phyloP scores from a whole-genome alignment of 1,140 invertebrate genomes.

The Drusus annulatus region DNA sequence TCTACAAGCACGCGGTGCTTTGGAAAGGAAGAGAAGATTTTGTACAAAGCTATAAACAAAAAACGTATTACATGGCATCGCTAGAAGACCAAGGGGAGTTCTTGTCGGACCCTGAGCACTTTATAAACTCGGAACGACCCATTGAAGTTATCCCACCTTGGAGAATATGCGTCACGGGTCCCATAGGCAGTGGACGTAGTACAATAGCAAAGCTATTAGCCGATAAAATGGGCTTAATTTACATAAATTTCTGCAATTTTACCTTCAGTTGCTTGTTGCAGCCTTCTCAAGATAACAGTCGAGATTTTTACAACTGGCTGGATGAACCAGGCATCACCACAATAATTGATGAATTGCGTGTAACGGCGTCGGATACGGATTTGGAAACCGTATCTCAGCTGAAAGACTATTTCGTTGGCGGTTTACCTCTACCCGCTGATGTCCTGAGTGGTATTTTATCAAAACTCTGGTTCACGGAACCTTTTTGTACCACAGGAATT shows the following conservation, averaged over 20 bases:
- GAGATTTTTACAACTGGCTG: constrained; percentile 30
- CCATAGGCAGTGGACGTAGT: constrained; percentile 70
- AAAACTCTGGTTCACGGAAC: constrained; percentile 69
- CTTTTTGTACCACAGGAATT: constrained; percentile 67
- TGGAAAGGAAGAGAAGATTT: constrained; percentile 74
- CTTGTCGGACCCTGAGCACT: constrained; percentile 64
- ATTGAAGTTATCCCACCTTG: constrained; percentile 66
- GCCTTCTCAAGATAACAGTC: background rate
- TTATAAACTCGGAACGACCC: constrained; percentile 65
- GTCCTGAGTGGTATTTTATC: constrained; percentile 66
- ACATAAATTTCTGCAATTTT: constrained; percentile 67
- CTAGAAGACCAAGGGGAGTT: constrained; percentile 68
- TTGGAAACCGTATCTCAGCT: constrained; percentile 1
- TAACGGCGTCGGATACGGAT: constrained; percentile 4
- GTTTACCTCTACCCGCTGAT: constrained; percentile 62
- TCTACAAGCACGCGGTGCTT: constrained; percentile 68
- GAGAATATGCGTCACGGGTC: constrained; percentile 72
- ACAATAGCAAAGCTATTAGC: constrained; percentile 67
- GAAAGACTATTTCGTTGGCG: constrained; percentile 66
- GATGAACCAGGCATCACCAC: constrained; percentile 20
- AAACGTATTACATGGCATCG: constrained; percentile 69
- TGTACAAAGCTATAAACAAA: constrained; percentile 68
- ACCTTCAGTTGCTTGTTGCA: constrained; percentile 6
- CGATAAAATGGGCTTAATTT: constrained; percentile 70
- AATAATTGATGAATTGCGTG: background rate